Evolutionary conservation across 2,113 vertebrate species (phyloP).

Genomic region (Cynocephalus volans): DNA sequence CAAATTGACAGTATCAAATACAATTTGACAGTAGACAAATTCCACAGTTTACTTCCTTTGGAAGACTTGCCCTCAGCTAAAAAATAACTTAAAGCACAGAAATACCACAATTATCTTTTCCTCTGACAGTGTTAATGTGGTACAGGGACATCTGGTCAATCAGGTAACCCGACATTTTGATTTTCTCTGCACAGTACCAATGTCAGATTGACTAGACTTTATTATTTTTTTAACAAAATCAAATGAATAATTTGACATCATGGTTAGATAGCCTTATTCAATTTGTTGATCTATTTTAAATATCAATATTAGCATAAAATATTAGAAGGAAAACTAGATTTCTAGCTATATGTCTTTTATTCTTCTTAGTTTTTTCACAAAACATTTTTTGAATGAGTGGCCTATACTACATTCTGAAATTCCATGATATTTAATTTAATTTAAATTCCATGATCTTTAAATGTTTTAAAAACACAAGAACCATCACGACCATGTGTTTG

Average conservation of each 20-base stretch:
- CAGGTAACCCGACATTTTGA: not conserved
- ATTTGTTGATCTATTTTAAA: conserved; percentile 20
- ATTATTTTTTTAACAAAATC: not conserved
- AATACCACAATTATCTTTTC: not conserved
- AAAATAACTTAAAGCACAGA: not conserved
- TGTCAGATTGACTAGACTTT: not conserved
- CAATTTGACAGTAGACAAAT: too few relatives aligned
- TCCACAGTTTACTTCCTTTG: not conserved
- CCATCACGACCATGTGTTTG: not conserved
- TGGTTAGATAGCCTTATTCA: not conserved
- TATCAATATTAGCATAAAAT: not conserved
- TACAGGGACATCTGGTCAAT: not conserved
- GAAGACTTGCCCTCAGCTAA: not conserved
- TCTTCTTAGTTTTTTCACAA: not conserved
- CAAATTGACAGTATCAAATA: not conserved
- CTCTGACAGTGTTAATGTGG: not conserved
- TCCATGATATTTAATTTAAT: not conserved
- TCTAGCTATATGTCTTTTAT: not conserved
- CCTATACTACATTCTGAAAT: not conserved
- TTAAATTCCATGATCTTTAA: not conserved
- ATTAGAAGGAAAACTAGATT: not conserved
- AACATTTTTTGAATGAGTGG: not conserved
- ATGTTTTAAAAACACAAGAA: not conserved
- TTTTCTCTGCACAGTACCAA: not conserved
- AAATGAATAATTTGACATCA: not conserved